phyloP scores from a whole-genome alignment of 2,797 vertebrate genomes.

The Karalla daura region DNA sequence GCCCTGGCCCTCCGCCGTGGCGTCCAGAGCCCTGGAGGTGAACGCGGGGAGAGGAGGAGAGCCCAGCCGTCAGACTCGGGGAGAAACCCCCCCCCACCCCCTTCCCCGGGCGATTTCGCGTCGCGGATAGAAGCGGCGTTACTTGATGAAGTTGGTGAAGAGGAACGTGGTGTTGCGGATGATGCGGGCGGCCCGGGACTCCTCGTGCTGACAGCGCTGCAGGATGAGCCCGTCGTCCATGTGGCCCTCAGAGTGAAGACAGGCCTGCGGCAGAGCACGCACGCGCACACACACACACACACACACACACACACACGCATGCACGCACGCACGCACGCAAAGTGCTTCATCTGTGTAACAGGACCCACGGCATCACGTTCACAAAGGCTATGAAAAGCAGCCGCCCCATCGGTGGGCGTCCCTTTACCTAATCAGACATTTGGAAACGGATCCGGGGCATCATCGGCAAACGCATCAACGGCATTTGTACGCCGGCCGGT shows the following conservation, averaged over 20 bases:
- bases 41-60: background rate
- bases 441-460: background rate
- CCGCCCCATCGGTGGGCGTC: background rate
- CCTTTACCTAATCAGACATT: background rate
- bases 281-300: background rate
- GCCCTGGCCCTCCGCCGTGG: slow-evolving; percentile 88
- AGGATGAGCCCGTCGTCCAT: slow-evolving; percentile 97
- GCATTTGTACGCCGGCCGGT: too few relatives aligned
- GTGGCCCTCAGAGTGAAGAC: slow-evolving; percentile 96
- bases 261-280: slow-evolving; percentile 83
- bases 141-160: slow-evolving; percentile 96
- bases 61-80: background rate
- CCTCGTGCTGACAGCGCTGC: slow-evolving; percentile 94
- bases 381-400: background rate
- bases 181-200: slow-evolving; percentile 95
- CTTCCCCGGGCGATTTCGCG: background rate
- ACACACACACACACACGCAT: background rate
- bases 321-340: slow-evolving; percentile 6
- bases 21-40: slow-evolving; percentile 67
- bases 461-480: too few relatives aligned
- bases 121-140: slow-evolving; percentile 27
- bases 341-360: background rate
- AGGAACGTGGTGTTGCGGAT: slow-evolving; percentile 94
- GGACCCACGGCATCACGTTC: background rate
- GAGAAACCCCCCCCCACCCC: too few relatives aligned